phyloP scores from a whole-genome alignment of 2,888 invertebrate species.

The Synergus umbraculus region DNA sequence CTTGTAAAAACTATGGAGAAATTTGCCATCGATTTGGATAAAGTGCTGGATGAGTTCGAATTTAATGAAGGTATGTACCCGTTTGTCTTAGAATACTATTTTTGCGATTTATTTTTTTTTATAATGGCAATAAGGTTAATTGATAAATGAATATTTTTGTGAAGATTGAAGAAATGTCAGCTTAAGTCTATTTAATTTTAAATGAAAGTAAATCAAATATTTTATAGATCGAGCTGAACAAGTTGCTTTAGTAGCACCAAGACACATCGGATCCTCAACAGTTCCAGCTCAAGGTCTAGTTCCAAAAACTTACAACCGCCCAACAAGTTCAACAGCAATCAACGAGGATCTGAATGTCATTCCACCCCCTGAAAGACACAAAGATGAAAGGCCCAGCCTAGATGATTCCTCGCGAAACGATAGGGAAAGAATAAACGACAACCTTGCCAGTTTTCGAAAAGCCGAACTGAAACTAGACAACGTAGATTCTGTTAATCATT shows the following conservation, averaged over 20 bases:
- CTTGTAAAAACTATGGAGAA: constrained; percentile 78
- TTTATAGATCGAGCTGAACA: constrained; percentile 73
- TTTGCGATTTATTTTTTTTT: neutral
- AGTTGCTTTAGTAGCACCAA: constrained; percentile 64
- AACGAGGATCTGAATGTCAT: constrained; percentile 35
- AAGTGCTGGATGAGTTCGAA: constrained; percentile 91
- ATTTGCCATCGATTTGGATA: constrained; percentile 87
- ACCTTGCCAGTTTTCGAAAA: constrained; percentile 47
- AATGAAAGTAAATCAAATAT: neutral
- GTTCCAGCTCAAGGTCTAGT: constrained; percentile 49
- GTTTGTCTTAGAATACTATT: neutral
- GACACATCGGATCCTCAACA: constrained; percentile 50
- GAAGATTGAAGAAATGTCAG: too few species aligned
- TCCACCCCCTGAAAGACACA: constrained; percentile 15
- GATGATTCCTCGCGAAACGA: constrained; percentile 9
- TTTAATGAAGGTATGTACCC: constrained; percentile 81
- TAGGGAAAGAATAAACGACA: constrained; percentile 36
- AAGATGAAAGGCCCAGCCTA: neutral
- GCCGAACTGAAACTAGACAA: constrained; percentile 49
- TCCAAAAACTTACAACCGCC: constrained; percentile 54
- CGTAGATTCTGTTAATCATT: constrained; percentile 66
- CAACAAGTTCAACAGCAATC: constrained; percentile 40
- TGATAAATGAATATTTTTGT: neutral
- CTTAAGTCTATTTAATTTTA: too few species aligned
- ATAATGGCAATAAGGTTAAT: neutral